Evolutionary conservation across 2,113 vertebrate species (phyloP), one percentile per base, ranked within the genome.

Genomic region (Mungos mungo): DNA sequence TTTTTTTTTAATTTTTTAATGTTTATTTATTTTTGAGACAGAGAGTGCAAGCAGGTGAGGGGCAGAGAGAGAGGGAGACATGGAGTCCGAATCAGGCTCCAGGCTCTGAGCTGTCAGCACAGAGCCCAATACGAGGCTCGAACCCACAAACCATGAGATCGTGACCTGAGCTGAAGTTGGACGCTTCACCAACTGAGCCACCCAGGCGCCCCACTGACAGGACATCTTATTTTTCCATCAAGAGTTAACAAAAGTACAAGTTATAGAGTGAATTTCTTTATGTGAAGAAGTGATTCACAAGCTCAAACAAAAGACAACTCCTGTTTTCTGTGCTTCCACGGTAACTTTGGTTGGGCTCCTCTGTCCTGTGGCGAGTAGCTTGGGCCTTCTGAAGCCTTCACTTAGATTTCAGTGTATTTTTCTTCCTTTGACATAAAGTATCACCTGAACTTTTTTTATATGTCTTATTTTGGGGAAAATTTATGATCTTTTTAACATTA

Each of bases 401-500:
- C 93, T 97, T 96, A 65, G 47, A 95, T 91, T 96, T 96, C 93
- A 98, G 71, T 71, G 19, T 35, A 27, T 71, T 86, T 92, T 90
- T 85, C 88, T 93, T 50, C 54, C 93, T 97, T 97, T 95, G 90
- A 85, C 60, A 3, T 96, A 98, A 99, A 98, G 98, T 97, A 98
- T 98, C 97, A 87, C 97, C 96, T 97, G 97, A 97, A 98, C 96
- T 98, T 98, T 93, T 97, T 47, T 52, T n/a, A 72, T 93, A 41
- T 94, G 93, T 98, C 98, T 98, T 97, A 97, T 89, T 98, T 98
- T 95, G 76, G 93, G 89, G 69, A 85, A 98, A 98, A 98, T 98
- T 98, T 98, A 99, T 98, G 98, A 94, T 98, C 96, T 98, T 98
- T 98, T 98, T 99, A 98, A 99, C 96, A 65, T 99, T 98, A 99